Base-by-base conservation (phyloP, 2,888 invertebrate species). In the Ypsolopha scabrella region DNA sequence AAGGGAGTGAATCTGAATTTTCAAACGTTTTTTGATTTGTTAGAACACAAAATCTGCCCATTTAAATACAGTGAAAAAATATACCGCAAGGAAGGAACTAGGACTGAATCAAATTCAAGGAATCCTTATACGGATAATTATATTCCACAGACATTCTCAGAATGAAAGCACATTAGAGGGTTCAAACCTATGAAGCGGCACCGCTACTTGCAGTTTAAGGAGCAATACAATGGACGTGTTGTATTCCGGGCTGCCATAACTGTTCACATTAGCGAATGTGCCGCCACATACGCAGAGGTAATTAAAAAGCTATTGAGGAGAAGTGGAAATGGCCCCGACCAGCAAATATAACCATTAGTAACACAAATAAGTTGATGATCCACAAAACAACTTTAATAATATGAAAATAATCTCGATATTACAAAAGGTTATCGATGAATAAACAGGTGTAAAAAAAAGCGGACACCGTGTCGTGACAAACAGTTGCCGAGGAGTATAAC, bases 161-260 rank as follows among this genome's bases (percentile, higher is more conserved):
- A 82, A 85, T 76, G 79, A 68, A 67, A 75, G 70, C 74, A 63
- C 68, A 68, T 68, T 63, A 63, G 64, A 60, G 51, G 58, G 10
- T 39, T 62, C 64, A 59, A 53, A 62, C 65, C 68, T 80, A 72
- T 80, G 76, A 79, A 80, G 74, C 72, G 56, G 62, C 54, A 69
- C 83, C 81, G 83, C 82, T 82, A 77, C 64, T 64, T 62, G 75
- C 75, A 72, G 70, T 82, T 81, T 80, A 85, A 75, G 81, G 81
- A 75, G 71, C 56, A 56, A 58, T 82, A 85, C 82, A 85, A 83
- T 81, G 68, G 79, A 63, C 71, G 71, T 70, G 76, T 70, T 78
- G 64, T 69, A 68, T 77, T 75, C 76, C 75, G 74, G 73, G 64
- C 68, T 64, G 62, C 74, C 72, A 68, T 73, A 73, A 62, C 70